These are phyloP conservation scores for Neotragus moschatus DNA, from an alignment of 2,113 vertebrate genomes.

Conservation along the genomic window DNA sequence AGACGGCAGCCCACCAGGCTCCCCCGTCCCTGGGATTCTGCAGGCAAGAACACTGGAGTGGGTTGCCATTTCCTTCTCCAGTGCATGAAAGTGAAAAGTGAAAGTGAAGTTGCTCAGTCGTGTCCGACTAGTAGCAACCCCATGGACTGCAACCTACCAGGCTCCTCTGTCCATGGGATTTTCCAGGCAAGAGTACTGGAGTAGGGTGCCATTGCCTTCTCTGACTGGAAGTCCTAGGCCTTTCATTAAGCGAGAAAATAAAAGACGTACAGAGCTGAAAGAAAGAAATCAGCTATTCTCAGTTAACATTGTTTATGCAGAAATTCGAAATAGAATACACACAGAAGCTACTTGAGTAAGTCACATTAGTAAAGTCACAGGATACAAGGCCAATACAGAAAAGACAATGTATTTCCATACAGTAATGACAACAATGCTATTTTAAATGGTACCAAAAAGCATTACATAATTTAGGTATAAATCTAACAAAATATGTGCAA, in stretches of 20 bases:
- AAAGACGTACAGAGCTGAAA: neutral
- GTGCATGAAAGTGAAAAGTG: too few relatives aligned
- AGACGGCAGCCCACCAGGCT: too few relatives aligned
- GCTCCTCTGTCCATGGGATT: too few relatives aligned
- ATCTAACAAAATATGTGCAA: neutral
- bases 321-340: neutral
- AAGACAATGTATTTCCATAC: neutral
- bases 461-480: neutral
- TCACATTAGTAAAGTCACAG: neutral
- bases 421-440: neutral
- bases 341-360: neutral
- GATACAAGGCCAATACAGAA: neutral
- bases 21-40: too few relatives aligned
- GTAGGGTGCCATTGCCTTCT: too few relatives aligned
- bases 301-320: neutral
- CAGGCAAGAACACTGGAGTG: too few relatives aligned
- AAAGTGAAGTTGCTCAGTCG: too few relatives aligned
- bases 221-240: neutral
- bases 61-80: too few relatives aligned
- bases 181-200: too few relatives aligned
- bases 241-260: neutral
- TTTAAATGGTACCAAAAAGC: neutral
- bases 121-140: too few relatives aligned
- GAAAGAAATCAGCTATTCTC: neutral
- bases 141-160: too few relatives aligned